Percentiles rank a stretch among this genome's conserved stretches.
Conservation (phyloP, 2,888 invertebrate genomes). For the Protula sp. region DNA sequence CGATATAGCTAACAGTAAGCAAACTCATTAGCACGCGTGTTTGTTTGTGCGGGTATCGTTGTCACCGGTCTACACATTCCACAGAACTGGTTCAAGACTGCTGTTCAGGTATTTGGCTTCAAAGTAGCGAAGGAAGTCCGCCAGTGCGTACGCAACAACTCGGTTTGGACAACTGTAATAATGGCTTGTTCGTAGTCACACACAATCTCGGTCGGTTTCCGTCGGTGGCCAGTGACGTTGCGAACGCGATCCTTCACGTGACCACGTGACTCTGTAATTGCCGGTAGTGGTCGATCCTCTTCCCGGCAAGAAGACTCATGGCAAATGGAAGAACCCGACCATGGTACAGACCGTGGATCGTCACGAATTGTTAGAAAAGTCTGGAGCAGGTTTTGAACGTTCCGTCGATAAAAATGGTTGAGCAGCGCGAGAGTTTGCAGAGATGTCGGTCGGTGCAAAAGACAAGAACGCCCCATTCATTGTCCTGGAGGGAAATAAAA, state of each 20-base stretch:
- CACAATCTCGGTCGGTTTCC: neutral
- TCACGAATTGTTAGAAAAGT: neutral
- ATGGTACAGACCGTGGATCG: neutral
- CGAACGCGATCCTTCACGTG: neutral
- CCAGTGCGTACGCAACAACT: neutral
- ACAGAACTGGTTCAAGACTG: neutral
- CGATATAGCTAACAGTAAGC: too few relatives aligned
- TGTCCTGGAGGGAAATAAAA: neutral
- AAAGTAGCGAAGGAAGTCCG: too few relatives aligned
- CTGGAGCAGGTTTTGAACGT: neutral
- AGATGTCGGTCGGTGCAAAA: neutral
- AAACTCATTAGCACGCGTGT: too few relatives aligned
- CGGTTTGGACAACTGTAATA: neutral
- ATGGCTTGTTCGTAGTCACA: neutral
- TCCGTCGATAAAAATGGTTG: neutral
- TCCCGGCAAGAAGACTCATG: neutral
- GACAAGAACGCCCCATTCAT: neutral
- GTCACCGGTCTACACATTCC: too few relatives aligned
- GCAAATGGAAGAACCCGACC: neutral
- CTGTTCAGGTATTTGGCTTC: too few relatives aligned
- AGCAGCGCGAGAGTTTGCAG: neutral
- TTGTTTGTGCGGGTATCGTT: too few relatives aligned
- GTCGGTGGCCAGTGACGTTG: neutral
- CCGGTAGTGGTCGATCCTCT: neutral
- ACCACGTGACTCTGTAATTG: neutral